Percentiles rank a stretch among this genome's conserved stretches.
Evolutionary conservation across 2,797 vertebrate species (phyloP).

Genomic region (Oreonectes daqikongensis): DNA sequence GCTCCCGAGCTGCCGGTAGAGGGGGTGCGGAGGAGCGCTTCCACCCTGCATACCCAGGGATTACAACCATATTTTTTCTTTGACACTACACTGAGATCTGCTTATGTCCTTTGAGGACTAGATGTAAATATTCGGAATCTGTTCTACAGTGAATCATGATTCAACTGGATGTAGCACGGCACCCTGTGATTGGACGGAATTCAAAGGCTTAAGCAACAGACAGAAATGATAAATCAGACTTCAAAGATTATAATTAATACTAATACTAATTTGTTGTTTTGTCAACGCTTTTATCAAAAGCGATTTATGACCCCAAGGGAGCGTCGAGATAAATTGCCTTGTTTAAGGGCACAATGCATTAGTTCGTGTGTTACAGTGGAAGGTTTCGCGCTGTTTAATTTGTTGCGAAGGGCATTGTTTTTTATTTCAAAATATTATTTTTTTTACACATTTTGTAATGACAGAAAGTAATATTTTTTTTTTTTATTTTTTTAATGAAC

Average conservation of each 20-base stretch:
- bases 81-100: neutral
- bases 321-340: neutral
- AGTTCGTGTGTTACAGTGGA: neutral
- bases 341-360: neutral
- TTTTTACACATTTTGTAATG: no score
- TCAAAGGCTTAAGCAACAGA: neutral
- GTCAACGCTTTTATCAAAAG: neutral
- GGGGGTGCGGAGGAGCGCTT: slow-evolving; percentile 29
- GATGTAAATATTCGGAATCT: slow-evolving; percentile 5
- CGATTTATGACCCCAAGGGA: neutral
- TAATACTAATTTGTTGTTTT: neutral
- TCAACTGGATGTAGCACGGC: neutral
- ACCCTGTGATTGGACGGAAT: neutral
- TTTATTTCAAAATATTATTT: no score
- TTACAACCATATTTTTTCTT: slow-evolving; percentile 1
- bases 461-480: no score
- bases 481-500: no score
- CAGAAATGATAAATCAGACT: neutral
- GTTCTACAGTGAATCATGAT: neutral
- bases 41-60: slow-evolving; percentile 7
- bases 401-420: neutral
- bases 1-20: slow-evolving; percentile 47
- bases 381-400: neutral
- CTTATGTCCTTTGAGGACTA: neutral
- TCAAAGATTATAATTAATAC: slow-evolving; percentile 5